Conservation (phyloP, 2,888 invertebrate genomes). For the Athetis lepigone region DNA sequence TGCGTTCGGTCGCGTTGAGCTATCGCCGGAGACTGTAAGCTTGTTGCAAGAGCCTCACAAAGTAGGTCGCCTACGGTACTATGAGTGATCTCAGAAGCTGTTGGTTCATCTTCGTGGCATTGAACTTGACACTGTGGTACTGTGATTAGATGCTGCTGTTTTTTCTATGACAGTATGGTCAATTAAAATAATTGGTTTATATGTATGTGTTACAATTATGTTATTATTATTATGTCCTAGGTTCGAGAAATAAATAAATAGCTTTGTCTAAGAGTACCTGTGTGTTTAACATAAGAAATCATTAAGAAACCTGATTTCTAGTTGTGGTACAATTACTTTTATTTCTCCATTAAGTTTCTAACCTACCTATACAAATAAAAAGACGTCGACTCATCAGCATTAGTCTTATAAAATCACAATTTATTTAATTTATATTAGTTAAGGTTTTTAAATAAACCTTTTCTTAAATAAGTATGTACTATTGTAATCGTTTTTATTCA, state of each 20-base stretch:
- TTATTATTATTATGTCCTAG: neutral
- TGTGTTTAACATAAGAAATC: conserved; percentile 2
- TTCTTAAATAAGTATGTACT: too few species aligned
- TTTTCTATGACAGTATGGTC: conserved; percentile 23
- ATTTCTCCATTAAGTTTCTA: conserved; percentile 4
- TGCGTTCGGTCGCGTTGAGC: conserved; percentile 79
- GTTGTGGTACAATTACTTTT: neutral
- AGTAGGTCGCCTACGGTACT: conserved; percentile 86
- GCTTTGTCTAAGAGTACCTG: neutral
- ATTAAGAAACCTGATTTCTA: conserved; percentile 14
- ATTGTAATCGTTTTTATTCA: too few species aligned
- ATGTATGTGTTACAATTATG: neutral
- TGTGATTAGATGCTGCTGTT: conserved; percentile 47
- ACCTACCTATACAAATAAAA: too few species aligned
- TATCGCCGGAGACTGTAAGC: conserved; percentile 76
- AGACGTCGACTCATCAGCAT: too few species aligned
- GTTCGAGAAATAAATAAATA: conserved; percentile 17
- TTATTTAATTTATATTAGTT: too few species aligned
- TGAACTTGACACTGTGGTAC: conserved; percentile 71
- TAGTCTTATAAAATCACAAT: too few species aligned
- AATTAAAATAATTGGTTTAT: conserved; percentile 25
- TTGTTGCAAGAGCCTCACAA: conserved; percentile 59
- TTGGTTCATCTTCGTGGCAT: conserved; percentile 63
- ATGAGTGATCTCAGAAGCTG: conserved; percentile 55
- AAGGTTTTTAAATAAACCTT: too few species aligned